phyloP scores from a whole-genome alignment of 2,113 vertebrate genomes.

The Barbus barbus region DNA sequence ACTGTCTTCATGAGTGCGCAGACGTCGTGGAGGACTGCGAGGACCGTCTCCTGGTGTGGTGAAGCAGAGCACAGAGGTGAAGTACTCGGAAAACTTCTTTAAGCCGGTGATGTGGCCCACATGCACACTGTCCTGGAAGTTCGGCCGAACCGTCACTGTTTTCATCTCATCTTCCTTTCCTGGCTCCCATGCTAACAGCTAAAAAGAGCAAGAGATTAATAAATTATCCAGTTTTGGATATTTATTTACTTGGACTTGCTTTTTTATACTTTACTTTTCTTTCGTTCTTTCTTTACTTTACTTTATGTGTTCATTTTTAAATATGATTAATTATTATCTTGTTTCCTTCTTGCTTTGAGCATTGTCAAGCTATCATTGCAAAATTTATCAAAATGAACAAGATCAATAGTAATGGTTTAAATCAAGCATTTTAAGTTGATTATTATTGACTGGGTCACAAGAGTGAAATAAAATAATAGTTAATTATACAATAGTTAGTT shows the following conservation, averaged over 20 bases:
- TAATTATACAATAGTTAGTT: too few relatives aligned
- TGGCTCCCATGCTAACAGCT: constrained; percentile 94
- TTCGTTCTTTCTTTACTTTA: background rate
- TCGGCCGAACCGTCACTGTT: constrained; percentile 88
- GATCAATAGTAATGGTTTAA: too few relatives aligned
- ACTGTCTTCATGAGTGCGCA: constrained; percentile 96
- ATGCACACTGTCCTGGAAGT: constrained; percentile 94
- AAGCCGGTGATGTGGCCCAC: constrained; percentile 88
- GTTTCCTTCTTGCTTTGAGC: background rate
- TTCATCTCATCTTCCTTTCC: constrained; percentile 83
- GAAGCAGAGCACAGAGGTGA: constrained; percentile 93
- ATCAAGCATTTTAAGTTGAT: too few relatives aligned
- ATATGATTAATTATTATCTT: background rate
- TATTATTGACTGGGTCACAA: too few relatives aligned
- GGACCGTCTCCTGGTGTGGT: constrained; percentile 96
- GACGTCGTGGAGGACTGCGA: constrained; percentile 82
- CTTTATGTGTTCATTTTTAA: background rate
- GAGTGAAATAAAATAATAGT: too few relatives aligned
- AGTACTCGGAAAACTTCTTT: constrained; percentile 92
- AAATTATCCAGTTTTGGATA: background rate
- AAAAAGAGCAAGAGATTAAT: background rate
- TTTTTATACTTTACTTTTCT: background rate
- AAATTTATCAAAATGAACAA: background rate
- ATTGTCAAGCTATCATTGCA: background rate
- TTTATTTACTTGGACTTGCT: background rate